phyloP scores from a whole-genome alignment of 2,113 vertebrate genomes.

The Poeciliopsis turrubarensis region DNA sequence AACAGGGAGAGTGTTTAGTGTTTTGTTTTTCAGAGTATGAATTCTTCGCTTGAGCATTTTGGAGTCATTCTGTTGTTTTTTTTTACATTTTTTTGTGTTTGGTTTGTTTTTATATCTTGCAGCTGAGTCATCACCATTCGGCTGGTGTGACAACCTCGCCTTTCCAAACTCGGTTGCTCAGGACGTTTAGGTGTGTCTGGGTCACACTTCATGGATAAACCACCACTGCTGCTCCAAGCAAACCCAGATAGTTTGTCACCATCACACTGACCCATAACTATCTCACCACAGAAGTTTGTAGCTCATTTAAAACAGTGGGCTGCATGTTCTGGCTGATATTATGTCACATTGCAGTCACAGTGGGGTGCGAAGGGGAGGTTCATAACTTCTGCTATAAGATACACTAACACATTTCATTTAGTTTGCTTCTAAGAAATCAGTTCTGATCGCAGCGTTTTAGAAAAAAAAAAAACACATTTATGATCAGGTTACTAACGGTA shows the following conservation, averaged over 20 bases:
- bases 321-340: too few species aligned
- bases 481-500: neutral
- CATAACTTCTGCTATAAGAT: neutral
- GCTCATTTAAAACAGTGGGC: too few species aligned
- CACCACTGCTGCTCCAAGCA: neutral
- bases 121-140: too few species aligned
- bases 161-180: neutral
- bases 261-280: too few species aligned
- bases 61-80: too few species aligned
- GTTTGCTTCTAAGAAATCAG: neutral
- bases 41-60: neutral
- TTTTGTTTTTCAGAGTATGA: neutral
- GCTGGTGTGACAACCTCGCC: neutral
- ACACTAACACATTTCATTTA: neutral
- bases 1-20: neutral
- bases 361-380: too few species aligned
- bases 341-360: too few species aligned
- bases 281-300: too few species aligned
- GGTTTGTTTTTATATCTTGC: too few species aligned
- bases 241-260: too few species aligned
- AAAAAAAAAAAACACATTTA: slow-evolving; percentile 13
- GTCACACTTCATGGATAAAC: neutral
- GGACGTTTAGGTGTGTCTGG: neutral
- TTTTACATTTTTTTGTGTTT: too few species aligned
- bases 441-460: neutral